These are phyloP conservation scores for Nephrotoma flavescens DNA, from an alignment of 2,888 invertebrate species.

Conservation along the genomic window DNA sequence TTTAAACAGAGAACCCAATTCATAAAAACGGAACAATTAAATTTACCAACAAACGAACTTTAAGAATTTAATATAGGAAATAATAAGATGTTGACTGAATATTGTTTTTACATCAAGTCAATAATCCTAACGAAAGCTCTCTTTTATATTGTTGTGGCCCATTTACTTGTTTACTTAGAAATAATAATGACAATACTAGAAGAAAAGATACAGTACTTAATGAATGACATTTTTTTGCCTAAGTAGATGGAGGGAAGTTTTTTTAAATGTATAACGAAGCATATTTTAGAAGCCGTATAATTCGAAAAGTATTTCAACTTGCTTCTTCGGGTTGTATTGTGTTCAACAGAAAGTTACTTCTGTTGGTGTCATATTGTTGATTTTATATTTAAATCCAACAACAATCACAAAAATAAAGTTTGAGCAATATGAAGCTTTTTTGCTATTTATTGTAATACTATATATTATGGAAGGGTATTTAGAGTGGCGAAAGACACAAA, in stretches of 20 bases:
- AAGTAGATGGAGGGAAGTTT: neutral
- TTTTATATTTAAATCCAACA: neutral
- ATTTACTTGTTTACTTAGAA: neutral
- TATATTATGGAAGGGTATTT: neutral
- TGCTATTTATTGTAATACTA: neutral
- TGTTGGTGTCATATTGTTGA: neutral
- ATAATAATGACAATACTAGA: neutral
- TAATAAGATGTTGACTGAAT: neutral
- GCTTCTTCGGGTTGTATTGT: neutral
- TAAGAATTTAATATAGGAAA: neutral
- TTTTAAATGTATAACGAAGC: neutral
- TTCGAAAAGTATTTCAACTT: neutral
- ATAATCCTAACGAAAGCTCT: neutral
- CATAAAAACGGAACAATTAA: neutral
- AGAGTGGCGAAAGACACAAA: neutral
- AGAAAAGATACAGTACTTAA: neutral
- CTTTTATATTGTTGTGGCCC: neutral
- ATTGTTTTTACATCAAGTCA: neutral
- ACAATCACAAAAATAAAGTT: neutral
- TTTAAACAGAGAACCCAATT: neutral
- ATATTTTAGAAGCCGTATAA: neutral
- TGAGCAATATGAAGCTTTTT: neutral
- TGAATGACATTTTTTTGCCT: neutral
- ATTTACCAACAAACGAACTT: neutral
- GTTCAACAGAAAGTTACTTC: neutral